Conservation (phyloP, 2,113 vertebrate species). For the Euleptes europaea region DNA sequence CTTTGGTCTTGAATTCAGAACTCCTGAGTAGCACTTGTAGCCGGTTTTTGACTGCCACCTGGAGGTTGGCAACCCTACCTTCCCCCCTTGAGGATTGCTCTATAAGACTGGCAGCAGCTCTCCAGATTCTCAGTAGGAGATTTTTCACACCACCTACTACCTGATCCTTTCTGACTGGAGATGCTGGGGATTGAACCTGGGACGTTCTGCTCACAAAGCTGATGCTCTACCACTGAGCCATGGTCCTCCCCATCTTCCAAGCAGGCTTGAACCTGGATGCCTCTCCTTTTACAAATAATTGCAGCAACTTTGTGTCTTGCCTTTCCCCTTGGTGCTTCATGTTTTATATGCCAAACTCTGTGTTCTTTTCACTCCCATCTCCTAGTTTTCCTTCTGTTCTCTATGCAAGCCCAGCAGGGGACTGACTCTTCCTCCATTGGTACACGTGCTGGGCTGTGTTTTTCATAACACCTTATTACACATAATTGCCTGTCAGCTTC, state of each 20-base stretch:
- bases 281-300: background rate
- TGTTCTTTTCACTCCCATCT: background rate
- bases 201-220: no score
- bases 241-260: background rate
- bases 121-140: no score
- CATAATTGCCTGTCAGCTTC: slow-evolving; percentile 24
- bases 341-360: background rate
- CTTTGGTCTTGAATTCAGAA: no score
- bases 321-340: background rate
- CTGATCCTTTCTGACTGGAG: no score
- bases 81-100: no score
- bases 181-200: no score
- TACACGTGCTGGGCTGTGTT: slow-evolving; percentile 24
- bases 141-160: background rate
- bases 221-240: no score
- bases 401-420: background rate
- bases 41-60: no score
- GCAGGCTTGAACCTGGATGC: background rate
- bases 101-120: background rate
- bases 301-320: background rate
- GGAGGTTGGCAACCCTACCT: no score
- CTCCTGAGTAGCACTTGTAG: no score
- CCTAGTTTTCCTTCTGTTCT: slow-evolving; percentile 16
- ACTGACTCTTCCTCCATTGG: slow-evolving; percentile 5
- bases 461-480: slow-evolving; percentile 29